Evolutionary conservation across 1,140 invertebrate species (phyloP), one percentile per base, ranked within the genome.

Genomic region (Ladona fulva): DNA sequence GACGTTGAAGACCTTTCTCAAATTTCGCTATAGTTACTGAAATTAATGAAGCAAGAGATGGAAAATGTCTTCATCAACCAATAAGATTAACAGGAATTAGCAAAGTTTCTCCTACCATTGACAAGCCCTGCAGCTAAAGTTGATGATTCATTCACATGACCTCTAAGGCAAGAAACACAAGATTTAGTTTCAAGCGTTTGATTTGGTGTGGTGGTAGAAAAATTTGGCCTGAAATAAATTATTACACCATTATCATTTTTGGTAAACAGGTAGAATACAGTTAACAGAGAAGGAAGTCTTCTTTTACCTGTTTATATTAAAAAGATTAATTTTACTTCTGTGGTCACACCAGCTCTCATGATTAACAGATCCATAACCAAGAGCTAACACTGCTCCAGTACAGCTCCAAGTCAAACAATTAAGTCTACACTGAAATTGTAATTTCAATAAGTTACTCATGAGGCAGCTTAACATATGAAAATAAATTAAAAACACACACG

Each of bases 291-390:
- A 66, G n/a, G 1, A 66, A 3, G n/a, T 66, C 22, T 25, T 44
- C 8, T 3, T 22, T 22, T 74, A 78, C 78, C 78, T 78, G 44
- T 77, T 83, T 7, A 85, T 78, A 80, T 84, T 84, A 74, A 84
- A 86, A 52, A 87, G 81, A 76, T 85, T 82, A 24, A 87, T 82
- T 80, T 83, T 82, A 16, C 84, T 83, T 22, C 83, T 24, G 78
- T 87, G 85, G 76, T 85, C 82, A 42, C 86, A 87, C 85, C 85
- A 87, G 8, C 82, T 82, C 77, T 84, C 83, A 75, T 87, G 85
- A 73, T 83, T 81, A 25, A 77, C 80, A 22, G 80, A 76, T 25
- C 83, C 83, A 74, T 85, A 81, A 5, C 81, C 82, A 74, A 86
- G 79, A 12, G 82, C 84, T 42, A 87, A 79, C 1, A 83, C 84